Evolutionary conservation across 2,888 invertebrate genomes (phyloP), one percentile per base, ranked within the genome.

Genomic region (Lochmaea capreae): DNA sequence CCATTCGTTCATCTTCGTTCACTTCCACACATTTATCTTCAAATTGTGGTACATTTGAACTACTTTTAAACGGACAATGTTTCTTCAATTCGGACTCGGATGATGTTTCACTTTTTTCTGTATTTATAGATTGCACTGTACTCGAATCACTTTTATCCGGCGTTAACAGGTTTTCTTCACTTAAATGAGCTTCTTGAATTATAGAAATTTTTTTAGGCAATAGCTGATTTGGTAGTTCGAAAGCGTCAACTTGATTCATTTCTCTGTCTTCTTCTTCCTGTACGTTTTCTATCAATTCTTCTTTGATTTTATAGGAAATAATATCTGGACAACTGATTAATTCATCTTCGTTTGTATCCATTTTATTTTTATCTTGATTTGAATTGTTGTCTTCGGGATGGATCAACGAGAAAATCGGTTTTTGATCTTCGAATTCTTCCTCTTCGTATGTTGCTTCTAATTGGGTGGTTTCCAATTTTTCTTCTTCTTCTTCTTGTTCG

Each of bases 401-500:
- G 3, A 62, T n/a, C 39, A 62, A 16, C 6, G 42, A 8, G 1
- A 62, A 62, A 42, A 62, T 42, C 42, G 62, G 62, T 62, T 62
- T 62, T 16, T 43, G 62, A 18, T 62, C 62, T 18, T 62, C 62
- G n/a, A 49, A 33, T 65, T 71, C 71, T 61, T 68, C 61, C 16
- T 68, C 61, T 18, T 62, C 62, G 16, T 62, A 33, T 9, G 22
- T 5, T 39, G 18, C 71, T 71, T 65, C 67, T 18, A 39, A 49
- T 33, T 61, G 42, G 1, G 46, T 52, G 16, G 65, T 43, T 18
- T 46, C 65, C 57, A 71, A 42, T 18, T 54, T 63, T 33, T 16
- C 18, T n/a, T 61, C 61, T 22, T 61, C 61, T 22, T 39, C 18
- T 2, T 66, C 58, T 22, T 71, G 72, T 59, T 66, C 77, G 43